Conservation (phyloP, 2,888 invertebrate genomes). For the Phlogophora meticulosa region DNA sequence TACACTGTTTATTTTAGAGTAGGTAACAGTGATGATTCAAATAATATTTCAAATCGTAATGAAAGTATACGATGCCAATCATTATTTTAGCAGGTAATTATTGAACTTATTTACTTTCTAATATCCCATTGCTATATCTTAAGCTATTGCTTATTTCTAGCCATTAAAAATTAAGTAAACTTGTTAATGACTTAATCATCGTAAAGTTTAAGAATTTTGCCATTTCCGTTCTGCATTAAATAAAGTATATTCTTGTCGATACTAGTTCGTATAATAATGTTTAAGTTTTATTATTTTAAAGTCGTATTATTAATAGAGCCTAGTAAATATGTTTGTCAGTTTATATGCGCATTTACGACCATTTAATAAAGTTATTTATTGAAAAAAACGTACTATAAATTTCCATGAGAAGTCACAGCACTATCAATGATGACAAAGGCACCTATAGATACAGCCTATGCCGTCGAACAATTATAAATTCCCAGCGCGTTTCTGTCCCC, state of each 20-base stretch:
- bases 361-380: too few species aligned
- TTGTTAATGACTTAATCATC: conserved; percentile 18
- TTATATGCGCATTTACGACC: not conserved
- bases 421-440: conserved; percentile 59
- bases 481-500: conserved; percentile 76
- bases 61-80: too few species aligned
- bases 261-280: not conserved
- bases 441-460: conserved; percentile 77
- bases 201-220: conserved; percentile 7
- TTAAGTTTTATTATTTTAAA: too few species aligned
- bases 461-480: conserved; percentile 80
- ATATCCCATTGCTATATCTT: not conserved
- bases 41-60: not conserved
- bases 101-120: conserved; percentile 1
- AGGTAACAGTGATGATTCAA: not conserved
- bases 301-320: too few species aligned
- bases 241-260: not conserved
- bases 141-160: not conserved
- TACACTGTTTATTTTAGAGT: not conserved
- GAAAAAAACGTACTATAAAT: not conserved
- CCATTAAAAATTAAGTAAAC: not conserved
- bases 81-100: not conserved
- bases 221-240: not conserved
- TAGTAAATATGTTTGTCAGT: not conserved
- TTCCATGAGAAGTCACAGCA: conserved; percentile 20